A percentile compares a stretch with the other conserved stretches of the same genome.
Conservation (phyloP, 2,888 invertebrate species). For the Anorthoa munda region DNA sequence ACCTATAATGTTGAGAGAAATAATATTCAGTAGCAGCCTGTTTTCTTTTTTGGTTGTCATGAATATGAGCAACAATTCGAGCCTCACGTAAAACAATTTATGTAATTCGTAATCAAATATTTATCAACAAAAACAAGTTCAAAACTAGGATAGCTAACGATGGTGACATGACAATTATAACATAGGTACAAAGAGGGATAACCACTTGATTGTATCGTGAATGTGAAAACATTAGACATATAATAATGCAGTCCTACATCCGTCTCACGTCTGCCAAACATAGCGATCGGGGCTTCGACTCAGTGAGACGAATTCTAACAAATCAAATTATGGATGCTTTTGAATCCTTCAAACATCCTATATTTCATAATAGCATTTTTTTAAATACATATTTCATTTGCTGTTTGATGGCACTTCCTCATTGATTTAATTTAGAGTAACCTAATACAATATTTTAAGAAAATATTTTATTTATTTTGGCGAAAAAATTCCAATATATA, state of each 20-base stretch:
- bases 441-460: constrained; percentile 5
- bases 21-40: too few species aligned
- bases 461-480: not conserved
- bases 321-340: constrained; percentile 78
- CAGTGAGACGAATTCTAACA: constrained; percentile 71
- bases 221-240: constrained; percentile 51
- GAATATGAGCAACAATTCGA: too few species aligned
- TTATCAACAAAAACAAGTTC: not conserved
- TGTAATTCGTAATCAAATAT: not conserved
- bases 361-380: constrained; percentile 14
- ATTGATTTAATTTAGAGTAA: constrained; percentile 18
- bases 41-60: too few species aligned
- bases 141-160: constrained; percentile 14
- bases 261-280: constrained; percentile 75
- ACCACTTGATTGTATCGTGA: constrained; percentile 44
- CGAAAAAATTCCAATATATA: too few species aligned
- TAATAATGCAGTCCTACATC: constrained; percentile 58
- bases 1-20: too few species aligned
- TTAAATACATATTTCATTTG: constrained; percentile 30
- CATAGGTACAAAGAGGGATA: not conserved
- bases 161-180: not conserved
- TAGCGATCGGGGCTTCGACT: constrained; percentile 71
- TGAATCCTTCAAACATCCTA: constrained; percentile 56
- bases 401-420: constrained; percentile 4
- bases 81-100: not conserved